A percentile compares a stretch with the other conserved stretches of the same genome.
phyloP scores from a whole-genome alignment of 2,113 vertebrate species.

The Pseudopodoces humilis region DNA sequence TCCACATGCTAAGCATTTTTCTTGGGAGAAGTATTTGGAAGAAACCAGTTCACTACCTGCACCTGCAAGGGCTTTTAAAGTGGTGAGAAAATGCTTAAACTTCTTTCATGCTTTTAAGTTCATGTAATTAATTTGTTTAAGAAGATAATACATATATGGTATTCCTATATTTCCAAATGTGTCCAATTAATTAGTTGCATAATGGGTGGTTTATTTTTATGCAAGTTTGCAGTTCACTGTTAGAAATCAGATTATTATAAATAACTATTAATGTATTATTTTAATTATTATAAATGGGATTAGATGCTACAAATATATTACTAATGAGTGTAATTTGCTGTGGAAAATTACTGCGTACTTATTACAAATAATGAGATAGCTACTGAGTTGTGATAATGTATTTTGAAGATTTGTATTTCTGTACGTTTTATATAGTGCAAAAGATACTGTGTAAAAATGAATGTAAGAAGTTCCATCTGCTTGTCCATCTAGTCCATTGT shows the following conservation, averaged over 20 bases:
- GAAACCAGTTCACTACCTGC: constrained; percentile 85
- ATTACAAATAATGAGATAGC: neutral
- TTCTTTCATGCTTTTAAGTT: neutral
- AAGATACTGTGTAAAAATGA: neutral
- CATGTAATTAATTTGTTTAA: neutral
- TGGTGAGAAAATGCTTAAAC: constrained; percentile 63
- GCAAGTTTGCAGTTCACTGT: neutral
- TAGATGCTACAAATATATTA: neutral
- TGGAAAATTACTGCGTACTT: constrained; percentile 1
- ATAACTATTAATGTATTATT: constrained; percentile 4
- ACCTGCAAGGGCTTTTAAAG: constrained; percentile 88
- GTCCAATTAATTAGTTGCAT: neutral
- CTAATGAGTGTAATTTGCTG: neutral
- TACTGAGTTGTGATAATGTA: neutral
- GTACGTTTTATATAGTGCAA: neutral
- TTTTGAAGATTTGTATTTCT: neutral
- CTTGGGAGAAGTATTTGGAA: constrained; percentile 87
- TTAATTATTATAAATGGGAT: constrained; percentile 7
- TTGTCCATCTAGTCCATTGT: neutral
- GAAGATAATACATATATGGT: neutral
- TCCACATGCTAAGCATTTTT: constrained; percentile 81
- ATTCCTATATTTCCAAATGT: neutral
- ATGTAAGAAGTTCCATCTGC: neutral
- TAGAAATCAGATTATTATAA: neutral
- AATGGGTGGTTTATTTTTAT: neutral